These are phyloP conservation scores for Nymphalis polychloros DNA, from an alignment of 2,888 invertebrate genomes.

Conservation along the genomic window DNA sequence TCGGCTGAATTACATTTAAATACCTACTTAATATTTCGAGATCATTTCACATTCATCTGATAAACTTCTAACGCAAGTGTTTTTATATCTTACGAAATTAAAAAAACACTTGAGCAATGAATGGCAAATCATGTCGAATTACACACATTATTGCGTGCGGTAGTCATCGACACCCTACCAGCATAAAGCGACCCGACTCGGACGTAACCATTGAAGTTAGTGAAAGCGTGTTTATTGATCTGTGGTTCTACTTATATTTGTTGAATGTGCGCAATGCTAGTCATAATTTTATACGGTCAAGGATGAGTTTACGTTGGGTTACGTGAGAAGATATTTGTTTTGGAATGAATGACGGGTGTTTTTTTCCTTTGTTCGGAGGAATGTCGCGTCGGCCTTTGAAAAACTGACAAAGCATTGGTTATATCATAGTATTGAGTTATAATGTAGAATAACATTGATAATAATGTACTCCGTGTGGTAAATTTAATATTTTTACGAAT, in stretches of 20 bases:
- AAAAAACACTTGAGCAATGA: slow-evolving; percentile 37
- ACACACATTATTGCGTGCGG: slow-evolving; percentile 39
- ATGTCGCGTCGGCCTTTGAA: slow-evolving; percentile 22
- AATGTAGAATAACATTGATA: slow-evolving; percentile 10
- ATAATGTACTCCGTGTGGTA: neutral
- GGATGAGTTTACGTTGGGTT: slow-evolving; percentile 53
- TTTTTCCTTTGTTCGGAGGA: slow-evolving; percentile 29
- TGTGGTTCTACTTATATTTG: slow-evolving; percentile 23
- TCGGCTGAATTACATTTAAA: neutral
- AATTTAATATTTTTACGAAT: neutral
- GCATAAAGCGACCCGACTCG: neutral
- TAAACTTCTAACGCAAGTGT: slow-evolving; percentile 19
- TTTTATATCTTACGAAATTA: slow-evolving; percentile 30
- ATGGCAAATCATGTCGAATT: slow-evolving; percentile 41
- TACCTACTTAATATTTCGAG: neutral
- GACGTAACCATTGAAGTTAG: slow-evolving; percentile 8
- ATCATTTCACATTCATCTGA: slow-evolving; percentile 6
- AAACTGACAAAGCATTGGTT: slow-evolving; percentile 26
- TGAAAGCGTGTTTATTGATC: slow-evolving; percentile 5
- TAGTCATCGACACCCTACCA: slow-evolving; percentile 31
- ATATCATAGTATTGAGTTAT: slow-evolving; percentile 6
- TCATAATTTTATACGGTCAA: slow-evolving; percentile 64
- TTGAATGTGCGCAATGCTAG: slow-evolving; percentile 22
- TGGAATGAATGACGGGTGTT: slow-evolving; percentile 34
- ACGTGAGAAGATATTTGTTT: slow-evolving; percentile 42